phyloP scores from a whole-genome alignment of 2,797 vertebrate genomes.

The Notolepis coatsorum region DNA sequence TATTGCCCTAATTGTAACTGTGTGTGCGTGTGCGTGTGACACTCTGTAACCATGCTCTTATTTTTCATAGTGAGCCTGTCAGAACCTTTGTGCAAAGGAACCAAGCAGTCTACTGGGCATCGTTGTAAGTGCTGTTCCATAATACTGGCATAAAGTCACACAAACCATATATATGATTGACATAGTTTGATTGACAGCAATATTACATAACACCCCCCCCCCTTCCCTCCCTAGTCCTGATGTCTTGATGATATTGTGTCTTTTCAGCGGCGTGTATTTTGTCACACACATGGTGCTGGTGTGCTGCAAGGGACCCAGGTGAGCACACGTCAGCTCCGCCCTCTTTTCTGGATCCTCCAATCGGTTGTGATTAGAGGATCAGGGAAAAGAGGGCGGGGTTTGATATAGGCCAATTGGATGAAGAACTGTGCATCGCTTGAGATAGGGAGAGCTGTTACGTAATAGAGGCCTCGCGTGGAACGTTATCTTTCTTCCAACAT shows the following conservation, averaged over 20 bases:
- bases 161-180: not conserved
- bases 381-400: too few relatives aligned
- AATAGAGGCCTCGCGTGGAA: not conserved
- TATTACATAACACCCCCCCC: too few relatives aligned
- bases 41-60: not conserved
- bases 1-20: not conserved
- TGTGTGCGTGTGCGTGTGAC: not conserved
- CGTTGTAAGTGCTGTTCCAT: conserved; percentile 85
- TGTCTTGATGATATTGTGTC: not conserved
- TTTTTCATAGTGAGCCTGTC: conserved; percentile 80
- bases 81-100: conserved; percentile 75
- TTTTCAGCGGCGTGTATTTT: conserved; percentile 81
- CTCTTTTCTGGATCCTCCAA: too few relatives aligned
- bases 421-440: not conserved
- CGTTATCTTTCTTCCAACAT: too few relatives aligned
- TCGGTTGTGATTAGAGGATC: too few relatives aligned
- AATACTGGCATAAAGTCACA: not conserved
- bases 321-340: conserved; percentile 63
- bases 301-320: conserved; percentile 95
- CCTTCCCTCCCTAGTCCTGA: conserved; percentile 22
- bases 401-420: too few relatives aligned
- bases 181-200: not conserved
- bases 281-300: conserved; percentile 88
- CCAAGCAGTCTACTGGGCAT: conserved; percentile 86
- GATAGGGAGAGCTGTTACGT: not conserved